phyloP scores from a whole-genome alignment of 1,140 invertebrate genomes.

The Pantala flavescens region DNA sequence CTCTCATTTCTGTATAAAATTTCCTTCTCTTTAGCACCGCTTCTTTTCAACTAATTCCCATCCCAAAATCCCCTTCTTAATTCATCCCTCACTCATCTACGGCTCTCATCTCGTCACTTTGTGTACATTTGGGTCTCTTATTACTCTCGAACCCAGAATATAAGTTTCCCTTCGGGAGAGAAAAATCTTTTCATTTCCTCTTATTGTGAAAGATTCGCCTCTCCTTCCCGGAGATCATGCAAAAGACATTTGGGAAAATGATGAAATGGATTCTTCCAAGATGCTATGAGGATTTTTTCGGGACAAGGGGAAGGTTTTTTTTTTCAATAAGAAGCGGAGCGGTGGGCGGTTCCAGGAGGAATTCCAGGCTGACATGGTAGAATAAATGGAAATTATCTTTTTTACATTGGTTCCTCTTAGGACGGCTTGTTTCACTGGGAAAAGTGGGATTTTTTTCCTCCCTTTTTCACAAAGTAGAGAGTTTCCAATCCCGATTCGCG shows the following conservation, averaged over 20 bases:
- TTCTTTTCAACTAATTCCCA: not conserved
- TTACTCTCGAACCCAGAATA: not conserved
- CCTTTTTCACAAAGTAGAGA: too few species aligned
- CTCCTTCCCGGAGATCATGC: not conserved
- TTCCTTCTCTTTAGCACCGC: not conserved
- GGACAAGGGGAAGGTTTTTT: too few species aligned
- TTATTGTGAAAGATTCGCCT: not conserved
- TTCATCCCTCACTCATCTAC: not conserved
- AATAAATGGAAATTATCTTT: constrained; percentile 5
- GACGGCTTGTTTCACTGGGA: too few species aligned
- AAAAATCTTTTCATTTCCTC: not conserved
- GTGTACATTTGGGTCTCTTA: not conserved
- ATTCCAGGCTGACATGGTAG: not conserved
- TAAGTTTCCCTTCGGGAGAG: not conserved
- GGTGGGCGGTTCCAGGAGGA: not conserved
- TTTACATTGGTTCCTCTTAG: not conserved
- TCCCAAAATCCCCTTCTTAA: not conserved
- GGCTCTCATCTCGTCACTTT: not conserved
- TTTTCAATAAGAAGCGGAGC: not conserved
- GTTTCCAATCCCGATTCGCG: too few species aligned
- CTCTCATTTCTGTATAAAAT: too few species aligned
- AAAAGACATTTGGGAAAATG: not conserved
- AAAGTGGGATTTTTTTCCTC: too few species aligned
- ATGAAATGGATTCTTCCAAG: not conserved
- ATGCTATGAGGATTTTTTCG: too few species aligned